Evolutionary conservation across 2,888 invertebrate genomes (phyloP).

Genomic region (Platycheirus albimanus): DNA sequence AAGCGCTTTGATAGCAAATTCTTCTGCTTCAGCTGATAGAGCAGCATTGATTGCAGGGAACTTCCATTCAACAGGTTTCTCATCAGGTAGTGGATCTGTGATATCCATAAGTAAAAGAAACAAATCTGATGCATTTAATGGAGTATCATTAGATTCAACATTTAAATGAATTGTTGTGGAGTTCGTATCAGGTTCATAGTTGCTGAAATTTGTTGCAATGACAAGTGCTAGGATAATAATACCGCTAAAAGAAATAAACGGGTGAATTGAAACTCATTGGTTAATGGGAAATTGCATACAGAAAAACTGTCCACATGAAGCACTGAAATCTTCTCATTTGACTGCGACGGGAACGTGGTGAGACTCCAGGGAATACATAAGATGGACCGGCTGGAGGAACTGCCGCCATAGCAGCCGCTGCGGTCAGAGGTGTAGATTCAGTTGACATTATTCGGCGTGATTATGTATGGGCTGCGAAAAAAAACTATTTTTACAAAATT

Average conservation of each 20-base stretch:
- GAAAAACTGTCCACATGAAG: slow-evolving; percentile 86
- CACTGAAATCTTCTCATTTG: slow-evolving; percentile 87
- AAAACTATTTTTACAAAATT: too few species aligned
- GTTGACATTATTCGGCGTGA: slow-evolving; percentile 80
- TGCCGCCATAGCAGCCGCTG: slow-evolving; percentile 79
- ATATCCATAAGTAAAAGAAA: slow-evolving; percentile 33
- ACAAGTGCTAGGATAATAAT: slow-evolving; percentile 72
- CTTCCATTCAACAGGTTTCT: slow-evolving; percentile 59
- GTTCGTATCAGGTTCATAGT: slow-evolving; percentile 30
- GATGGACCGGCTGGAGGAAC: slow-evolving; percentile 81
- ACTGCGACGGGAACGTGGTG: slow-evolving; percentile 82
- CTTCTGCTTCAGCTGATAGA: slow-evolving; percentile 84
- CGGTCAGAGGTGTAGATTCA: slow-evolving; percentile 84
- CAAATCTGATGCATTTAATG: slow-evolving; percentile 59
- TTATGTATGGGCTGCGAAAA: neutral
- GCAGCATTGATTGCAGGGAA: slow-evolving; percentile 76
- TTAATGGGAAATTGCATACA: slow-evolving; percentile 85
- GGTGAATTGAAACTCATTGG: neutral
- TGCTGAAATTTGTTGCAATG: slow-evolving; percentile 70
- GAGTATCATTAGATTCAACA: neutral
- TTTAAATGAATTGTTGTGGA: slow-evolving; percentile 34
- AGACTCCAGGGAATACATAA: slow-evolving; percentile 84
- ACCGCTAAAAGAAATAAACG: slow-evolving; percentile 58
- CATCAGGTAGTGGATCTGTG: slow-evolving; percentile 65
- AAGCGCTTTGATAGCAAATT: slow-evolving; percentile 85